These are phyloP conservation scores for Melanostoma mellinum DNA, from an alignment of 2,888 invertebrate species.

Conservation along the genomic window DNA sequence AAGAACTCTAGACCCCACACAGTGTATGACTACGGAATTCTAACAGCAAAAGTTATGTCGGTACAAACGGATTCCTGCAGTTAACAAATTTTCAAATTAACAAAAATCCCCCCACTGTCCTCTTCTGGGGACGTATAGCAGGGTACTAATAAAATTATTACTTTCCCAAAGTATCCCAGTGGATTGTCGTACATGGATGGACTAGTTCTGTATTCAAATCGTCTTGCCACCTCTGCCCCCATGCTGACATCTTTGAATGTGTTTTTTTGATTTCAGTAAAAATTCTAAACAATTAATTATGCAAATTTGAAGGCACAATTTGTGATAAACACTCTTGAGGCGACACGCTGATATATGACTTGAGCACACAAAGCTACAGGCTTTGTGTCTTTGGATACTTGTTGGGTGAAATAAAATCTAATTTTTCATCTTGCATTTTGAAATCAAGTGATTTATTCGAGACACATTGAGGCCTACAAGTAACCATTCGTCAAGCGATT, in stretches of 20 bases:
- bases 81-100: constrained; percentile 66
- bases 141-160: constrained; percentile 51
- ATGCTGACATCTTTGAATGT: constrained; percentile 46
- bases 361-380: background rate
- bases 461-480: constrained; percentile 20
- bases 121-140: background rate
- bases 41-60: constrained; percentile 3
- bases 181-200: constrained; percentile 17
- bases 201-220: constrained; percentile 57
- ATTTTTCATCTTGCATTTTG: constrained; percentile 25
- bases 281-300: constrained; percentile 56
- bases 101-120: constrained; percentile 24
- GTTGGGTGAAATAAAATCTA: constrained; percentile 6
- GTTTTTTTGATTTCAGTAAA: constrained; percentile 8
- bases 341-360: constrained; percentile 23
- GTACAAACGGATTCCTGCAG: constrained; percentile 30
- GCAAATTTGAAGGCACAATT: constrained; percentile 47
- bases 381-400: constrained; percentile 5
- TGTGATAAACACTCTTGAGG: constrained; percentile 48
- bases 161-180: constrained; percentile 26
- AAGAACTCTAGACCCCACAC: constrained; percentile 42
- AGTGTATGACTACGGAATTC: constrained; percentile 17
- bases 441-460: constrained; percentile 40
- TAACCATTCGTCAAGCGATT: constrained; percentile 30
- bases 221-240: constrained; percentile 12